Evolutionary conservation across 2,797 vertebrate species (phyloP).

Genomic region (Enteromius radiatus): DNA sequence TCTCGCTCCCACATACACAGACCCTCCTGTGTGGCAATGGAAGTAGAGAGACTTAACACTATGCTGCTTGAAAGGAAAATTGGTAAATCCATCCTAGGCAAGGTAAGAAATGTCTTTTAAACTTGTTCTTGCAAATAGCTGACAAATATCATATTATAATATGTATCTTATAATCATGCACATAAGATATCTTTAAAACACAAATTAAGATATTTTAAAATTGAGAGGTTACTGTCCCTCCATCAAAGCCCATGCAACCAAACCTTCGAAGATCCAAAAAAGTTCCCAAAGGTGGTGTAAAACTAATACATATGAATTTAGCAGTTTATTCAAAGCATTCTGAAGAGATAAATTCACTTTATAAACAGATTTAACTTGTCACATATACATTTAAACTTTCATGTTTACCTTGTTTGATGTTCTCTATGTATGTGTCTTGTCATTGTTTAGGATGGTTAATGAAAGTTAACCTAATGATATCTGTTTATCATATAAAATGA

Average conservation of each 20-base stretch:
- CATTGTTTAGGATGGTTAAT: not conserved
- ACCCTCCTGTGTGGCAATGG: conserved; percentile 89
- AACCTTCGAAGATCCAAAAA: not conserved
- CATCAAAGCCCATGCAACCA: not conserved
- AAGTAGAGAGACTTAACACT: conserved; percentile 88
- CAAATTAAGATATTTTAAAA: not conserved
- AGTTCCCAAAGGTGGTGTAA: not conserved
- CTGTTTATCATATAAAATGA: not conserved
- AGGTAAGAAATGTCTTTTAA: conserved; percentile 75
- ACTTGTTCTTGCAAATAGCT: not conserved
- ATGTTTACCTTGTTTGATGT: not conserved
- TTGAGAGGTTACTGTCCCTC: not conserved
- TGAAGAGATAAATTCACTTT: not conserved
- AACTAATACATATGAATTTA: not conserved
- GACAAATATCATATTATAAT: not conserved
- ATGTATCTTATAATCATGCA: too few relatives aligned
- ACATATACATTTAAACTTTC: not conserved
- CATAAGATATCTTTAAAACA: not conserved
- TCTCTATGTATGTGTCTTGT: not conserved
- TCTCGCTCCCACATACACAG: conserved; percentile 89
- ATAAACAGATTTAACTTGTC: not conserved
- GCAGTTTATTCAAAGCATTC: not conserved
- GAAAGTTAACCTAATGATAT: not conserved
- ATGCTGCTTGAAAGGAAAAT: conserved; percentile 89
- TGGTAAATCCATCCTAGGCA: conserved; percentile 93